Evolutionary conservation across 2,113 vertebrate genomes (phyloP).

Genomic region (Oncorhynchus gorbuscha): DNA sequence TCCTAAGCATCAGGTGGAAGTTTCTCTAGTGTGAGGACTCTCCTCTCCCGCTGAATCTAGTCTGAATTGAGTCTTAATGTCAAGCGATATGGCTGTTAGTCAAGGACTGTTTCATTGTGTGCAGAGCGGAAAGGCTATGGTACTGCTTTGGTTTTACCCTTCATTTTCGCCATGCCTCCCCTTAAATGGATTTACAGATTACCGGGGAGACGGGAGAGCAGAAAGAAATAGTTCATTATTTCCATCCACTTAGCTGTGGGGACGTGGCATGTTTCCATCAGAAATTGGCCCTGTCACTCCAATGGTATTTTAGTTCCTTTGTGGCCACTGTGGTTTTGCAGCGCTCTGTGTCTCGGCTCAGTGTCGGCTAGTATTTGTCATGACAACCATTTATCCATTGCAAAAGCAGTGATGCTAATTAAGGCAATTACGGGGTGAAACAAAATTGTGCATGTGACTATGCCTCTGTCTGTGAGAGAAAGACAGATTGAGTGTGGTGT

Average conservation of each 20-base stretch:
- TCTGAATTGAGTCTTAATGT: no score
- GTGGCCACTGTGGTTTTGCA: slow-evolving; percentile 19
- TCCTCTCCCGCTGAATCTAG: no score
- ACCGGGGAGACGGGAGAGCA: not conserved
- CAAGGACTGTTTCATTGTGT: not conserved
- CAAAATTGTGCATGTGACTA: slow-evolving; percentile 38
- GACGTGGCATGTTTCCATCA: slow-evolving; percentile 21
- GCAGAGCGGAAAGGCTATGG: not conserved
- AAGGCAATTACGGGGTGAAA: slow-evolving; percentile 63
- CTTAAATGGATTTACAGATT: not conserved
- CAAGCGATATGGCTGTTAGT: not conserved
- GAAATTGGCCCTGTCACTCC: slow-evolving; percentile 22
- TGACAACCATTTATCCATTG: slow-evolving; percentile 73
- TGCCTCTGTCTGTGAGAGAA: slow-evolving; percentile 12
- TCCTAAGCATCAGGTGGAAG: not conserved
- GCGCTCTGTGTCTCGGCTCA: slow-evolving; percentile 39
- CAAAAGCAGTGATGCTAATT: slow-evolving; percentile 59
- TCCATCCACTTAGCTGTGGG: not conserved
- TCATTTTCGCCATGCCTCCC: not conserved
- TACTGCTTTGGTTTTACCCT: slow-evolving; percentile 2
- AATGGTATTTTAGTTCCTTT: slow-evolving; percentile 28
- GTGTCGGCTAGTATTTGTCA: slow-evolving; percentile 64
- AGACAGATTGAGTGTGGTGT: not conserved
- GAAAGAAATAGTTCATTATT: slow-evolving; percentile 17
- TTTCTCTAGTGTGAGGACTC: not conserved